These are phyloP conservation scores for Porites evermanni DNA, from an alignment of 92 coral and sea anemone species.

Conservation along the genomic window DNA sequence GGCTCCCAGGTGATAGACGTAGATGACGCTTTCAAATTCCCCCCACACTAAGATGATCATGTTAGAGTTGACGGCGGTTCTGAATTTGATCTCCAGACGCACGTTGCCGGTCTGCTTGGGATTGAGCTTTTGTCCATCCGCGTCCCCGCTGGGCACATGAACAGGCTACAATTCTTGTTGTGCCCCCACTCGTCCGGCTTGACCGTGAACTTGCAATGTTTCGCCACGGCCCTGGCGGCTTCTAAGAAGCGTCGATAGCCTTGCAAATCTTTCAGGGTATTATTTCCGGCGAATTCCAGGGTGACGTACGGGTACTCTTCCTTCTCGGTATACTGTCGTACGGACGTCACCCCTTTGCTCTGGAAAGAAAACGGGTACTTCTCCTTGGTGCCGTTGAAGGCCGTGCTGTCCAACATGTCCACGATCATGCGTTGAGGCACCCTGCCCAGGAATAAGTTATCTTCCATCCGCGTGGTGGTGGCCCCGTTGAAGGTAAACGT, in stretches of 20 bases:
- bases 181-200: not conserved
- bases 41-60: no score
- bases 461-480: no score
- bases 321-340: not conserved
- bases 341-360: not conserved
- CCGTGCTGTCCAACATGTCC: not conserved
- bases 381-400: not conserved
- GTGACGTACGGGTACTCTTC: constrained; percentile 1
- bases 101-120: no score
- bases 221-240: not conserved
- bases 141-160: not conserved
- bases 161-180: not conserved
- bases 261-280: not conserved
- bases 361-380: not conserved
- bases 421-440: not conserved
- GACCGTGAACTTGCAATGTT: not conserved
- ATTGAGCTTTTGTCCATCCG: not conserved
- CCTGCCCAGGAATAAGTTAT: not conserved
- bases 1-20: no score
- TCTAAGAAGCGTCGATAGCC: not conserved
- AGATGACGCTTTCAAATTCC: no score
- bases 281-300: not conserved
- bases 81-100: no score
- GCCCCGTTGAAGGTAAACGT: no score
- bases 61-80: no score